Evolutionary conservation across 2,888 invertebrate species (phyloP).

Genomic region (Pristionchus exspectatus): DNA sequence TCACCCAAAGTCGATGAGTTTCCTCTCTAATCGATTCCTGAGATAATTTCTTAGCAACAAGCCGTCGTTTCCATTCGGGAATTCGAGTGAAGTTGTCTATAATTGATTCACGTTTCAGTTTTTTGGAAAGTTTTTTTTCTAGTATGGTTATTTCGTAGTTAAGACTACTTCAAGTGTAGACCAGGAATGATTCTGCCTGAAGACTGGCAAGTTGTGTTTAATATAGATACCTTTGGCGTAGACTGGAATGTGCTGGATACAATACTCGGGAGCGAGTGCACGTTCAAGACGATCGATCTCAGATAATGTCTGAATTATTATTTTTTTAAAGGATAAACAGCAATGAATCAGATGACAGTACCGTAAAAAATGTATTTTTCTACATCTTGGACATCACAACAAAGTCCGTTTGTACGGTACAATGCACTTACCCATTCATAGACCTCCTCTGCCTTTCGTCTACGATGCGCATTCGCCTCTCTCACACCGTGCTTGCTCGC

Average conservation of each 20-base stretch:
- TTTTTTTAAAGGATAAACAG: neutral
- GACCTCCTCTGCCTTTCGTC: constrained; percentile 44
- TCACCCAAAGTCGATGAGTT: constrained; percentile 48
- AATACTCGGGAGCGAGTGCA: constrained; percentile 40
- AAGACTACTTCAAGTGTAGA: too few species aligned
- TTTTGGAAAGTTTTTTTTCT: too few species aligned
- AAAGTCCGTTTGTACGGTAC: too few species aligned
- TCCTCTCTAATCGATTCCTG: constrained; percentile 47
- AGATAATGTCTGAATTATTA: constrained; percentile 17
- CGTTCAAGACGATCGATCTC: constrained; percentile 34
- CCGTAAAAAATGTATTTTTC: too few species aligned
- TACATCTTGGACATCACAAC: too few species aligned
- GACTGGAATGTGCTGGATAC: constrained; percentile 43
- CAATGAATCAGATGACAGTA: too few species aligned
- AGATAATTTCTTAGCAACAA: constrained; percentile 45
- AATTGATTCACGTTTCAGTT: neutral
- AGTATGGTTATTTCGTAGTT: too few species aligned
- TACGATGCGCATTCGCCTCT: constrained; percentile 7
- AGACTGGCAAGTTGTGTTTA: too few species aligned
- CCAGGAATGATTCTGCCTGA: too few species aligned
- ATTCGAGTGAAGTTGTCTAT: constrained; percentile 31
- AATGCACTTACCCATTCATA: constrained; percentile 38
- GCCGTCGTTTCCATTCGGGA: constrained; percentile 53
- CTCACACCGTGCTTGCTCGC: constrained; percentile 40
- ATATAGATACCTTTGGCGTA: neutral